These are phyloP conservation scores for Pectinophora gossypiella DNA, from an alignment of 1,140 invertebrate species.

Conservation along the genomic window DNA sequence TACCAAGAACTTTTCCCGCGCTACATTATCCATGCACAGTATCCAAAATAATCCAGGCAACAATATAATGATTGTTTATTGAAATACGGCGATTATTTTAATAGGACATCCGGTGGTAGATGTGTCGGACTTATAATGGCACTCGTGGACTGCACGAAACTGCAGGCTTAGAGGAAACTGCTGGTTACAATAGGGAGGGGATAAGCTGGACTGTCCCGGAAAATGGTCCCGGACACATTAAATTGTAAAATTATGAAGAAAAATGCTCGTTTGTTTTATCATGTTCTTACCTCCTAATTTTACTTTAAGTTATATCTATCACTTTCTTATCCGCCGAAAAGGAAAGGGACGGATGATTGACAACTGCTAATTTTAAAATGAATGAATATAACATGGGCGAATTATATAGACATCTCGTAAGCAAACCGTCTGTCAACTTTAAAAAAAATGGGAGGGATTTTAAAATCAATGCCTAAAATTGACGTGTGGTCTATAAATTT, in stretches of 20 bases:
- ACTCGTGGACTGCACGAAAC: not conserved
- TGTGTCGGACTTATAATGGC: slow-evolving; percentile 12
- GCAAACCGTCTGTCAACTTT: too few species aligned
- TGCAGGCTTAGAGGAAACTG: not conserved
- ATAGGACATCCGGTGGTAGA: slow-evolving; percentile 59
- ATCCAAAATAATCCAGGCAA: slow-evolving; percentile 34
- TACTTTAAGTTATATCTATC: too few species aligned
- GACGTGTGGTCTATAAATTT: too few species aligned
- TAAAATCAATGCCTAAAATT: too few species aligned
- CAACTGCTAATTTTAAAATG: too few species aligned
- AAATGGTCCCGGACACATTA: not conserved
- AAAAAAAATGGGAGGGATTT: too few species aligned
- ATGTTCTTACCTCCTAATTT: too few species aligned
- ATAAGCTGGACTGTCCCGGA: not conserved
- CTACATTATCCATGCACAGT: slow-evolving; percentile 1
- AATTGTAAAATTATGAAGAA: not conserved
- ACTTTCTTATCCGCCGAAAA: too few species aligned
- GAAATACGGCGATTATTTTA: slow-evolving; percentile 66
- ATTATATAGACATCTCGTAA: too few species aligned
- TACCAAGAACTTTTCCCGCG: too few species aligned
- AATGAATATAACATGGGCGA: too few species aligned
- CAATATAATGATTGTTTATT: slow-evolving; percentile 60
- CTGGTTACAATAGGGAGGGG: not conserved
- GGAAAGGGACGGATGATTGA: too few species aligned
- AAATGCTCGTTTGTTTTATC: not conserved